Evolutionary conservation across 2,888 invertebrate species (phyloP).

Genomic region (Trimorus sp.): DNA sequence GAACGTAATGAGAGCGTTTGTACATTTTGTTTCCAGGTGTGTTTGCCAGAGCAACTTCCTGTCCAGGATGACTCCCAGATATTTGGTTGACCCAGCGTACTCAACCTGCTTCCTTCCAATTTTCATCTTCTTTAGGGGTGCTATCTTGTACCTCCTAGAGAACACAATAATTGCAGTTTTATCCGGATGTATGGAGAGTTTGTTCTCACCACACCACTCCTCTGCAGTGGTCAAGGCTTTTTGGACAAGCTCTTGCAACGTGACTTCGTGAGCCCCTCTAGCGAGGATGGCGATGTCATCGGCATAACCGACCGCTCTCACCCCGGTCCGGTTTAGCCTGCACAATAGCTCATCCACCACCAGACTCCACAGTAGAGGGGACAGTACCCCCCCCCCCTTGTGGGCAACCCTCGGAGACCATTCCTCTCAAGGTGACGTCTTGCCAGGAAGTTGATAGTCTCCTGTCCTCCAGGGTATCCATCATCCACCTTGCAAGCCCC

Average conservation of each 20-base stretch:
- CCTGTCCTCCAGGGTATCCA: too few species aligned
- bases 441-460: too few species aligned
- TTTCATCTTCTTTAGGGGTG: too few species aligned
- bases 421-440: too few species aligned
- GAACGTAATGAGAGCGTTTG: slow-evolving; percentile 23
- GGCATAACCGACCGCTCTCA: not conserved
- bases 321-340: not conserved
- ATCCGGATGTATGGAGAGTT: too few species aligned
- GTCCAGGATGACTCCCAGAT: slow-evolving; percentile 33
- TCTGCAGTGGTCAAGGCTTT: too few species aligned
- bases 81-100: too few species aligned
- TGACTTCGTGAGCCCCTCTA: not conserved
- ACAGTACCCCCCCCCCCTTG: not conserved
- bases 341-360: not conserved
- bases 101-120: too few species aligned
- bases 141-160: not conserved
- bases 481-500: too few species aligned
- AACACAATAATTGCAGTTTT: not conserved
- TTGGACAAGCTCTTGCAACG: too few species aligned
- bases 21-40: slow-evolving; percentile 22
- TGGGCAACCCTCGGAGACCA: not conserved
- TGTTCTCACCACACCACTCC: too few species aligned
- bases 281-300: too few species aligned
- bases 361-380: not conserved
- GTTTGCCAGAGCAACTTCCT: slow-evolving; percentile 29